Evolutionary conservation across 2,888 invertebrate species (phyloP), one percentile per base, ranked within the genome.

Genomic region (Catocala fraxini): DNA sequence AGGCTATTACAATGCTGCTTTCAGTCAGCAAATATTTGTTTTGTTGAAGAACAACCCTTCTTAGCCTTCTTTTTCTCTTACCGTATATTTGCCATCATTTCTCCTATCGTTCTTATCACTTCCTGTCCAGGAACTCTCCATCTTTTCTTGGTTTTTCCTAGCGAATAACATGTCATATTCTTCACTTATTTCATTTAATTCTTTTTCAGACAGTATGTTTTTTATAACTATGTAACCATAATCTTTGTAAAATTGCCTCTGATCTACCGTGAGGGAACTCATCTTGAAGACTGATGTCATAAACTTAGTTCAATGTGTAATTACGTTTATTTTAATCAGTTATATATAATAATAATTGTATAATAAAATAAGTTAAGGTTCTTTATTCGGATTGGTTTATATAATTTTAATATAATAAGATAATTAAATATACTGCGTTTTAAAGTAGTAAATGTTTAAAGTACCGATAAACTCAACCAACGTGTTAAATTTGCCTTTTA

Each of bases 101-200:
- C 75, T 77, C 58, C 90, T 80, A 58, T 86, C 81, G 1, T 81
- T 83, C 5, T 80, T 82, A 6, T 93, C 92, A n/a, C 91, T 89
- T 6, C 95, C 95, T 0, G 85, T 84, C 95, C 95, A 95, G 0
- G 95, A 91, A 45, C 95, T 92, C 75, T 95, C 95, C 77, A 94
- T 86, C 64, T 94, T 93, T 10, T 87, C 73, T 65, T 90, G 85
- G 58, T 89, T 90, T 77, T 95, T 95, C 58, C 91, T 86, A 35
- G 82, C 80, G 71, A 95, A 95, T 60, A 95, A 71, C 48, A 89
- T 83, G 73, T 95, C 90, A 70, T 95, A 96, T 58, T 95, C 94
- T 6, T 84, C 71, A 0, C 86, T 89, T 46, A 95, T 89, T 59
- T 86, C 85, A 10, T 89, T 81, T 11, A 95, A 77, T 68, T 95